Conservation (phyloP, 2,113 vertebrate genomes). For the Calcarius ornatus region DNA sequence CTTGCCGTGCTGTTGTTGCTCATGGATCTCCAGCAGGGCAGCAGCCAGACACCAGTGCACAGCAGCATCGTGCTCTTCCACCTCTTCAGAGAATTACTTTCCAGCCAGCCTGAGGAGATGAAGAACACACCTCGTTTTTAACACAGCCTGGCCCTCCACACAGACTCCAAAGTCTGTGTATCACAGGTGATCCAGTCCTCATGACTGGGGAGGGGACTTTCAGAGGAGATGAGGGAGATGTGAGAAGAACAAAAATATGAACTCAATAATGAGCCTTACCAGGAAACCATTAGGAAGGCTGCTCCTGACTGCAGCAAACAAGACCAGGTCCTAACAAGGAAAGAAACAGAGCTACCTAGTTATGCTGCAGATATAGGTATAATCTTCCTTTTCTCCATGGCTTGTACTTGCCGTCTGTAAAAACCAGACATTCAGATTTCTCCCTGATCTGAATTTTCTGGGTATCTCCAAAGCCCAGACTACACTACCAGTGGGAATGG, state of each 20-base stretch:
- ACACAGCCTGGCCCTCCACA: neutral
- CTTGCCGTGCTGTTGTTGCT: neutral
- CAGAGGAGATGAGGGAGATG: neutral
- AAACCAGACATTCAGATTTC: neutral
- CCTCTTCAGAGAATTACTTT: constrained; percentile 12
- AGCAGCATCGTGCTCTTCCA: constrained; percentile 8
- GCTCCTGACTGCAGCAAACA: neutral
- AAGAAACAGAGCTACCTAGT: neutral
- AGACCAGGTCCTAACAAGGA: neutral
- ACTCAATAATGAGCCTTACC: neutral
- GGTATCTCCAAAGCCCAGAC: neutral
- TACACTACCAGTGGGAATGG: neutral
- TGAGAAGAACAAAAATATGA: neutral
- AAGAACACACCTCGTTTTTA: neutral
- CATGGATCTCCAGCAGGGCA: constrained; percentile 34
- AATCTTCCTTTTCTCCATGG: neutral
- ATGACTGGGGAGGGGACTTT: neutral
- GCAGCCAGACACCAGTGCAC: neutral
- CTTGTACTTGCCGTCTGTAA: neutral
- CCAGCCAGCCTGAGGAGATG: neutral
- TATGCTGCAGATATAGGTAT: neutral
- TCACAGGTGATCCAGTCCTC: neutral
- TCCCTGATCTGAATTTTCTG: neutral
- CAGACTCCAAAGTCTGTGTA: neutral
- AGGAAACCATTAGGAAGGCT: neutral